phyloP scores from a whole-genome alignment of 2,113 vertebrate species.

The Colius striatus region DNA sequence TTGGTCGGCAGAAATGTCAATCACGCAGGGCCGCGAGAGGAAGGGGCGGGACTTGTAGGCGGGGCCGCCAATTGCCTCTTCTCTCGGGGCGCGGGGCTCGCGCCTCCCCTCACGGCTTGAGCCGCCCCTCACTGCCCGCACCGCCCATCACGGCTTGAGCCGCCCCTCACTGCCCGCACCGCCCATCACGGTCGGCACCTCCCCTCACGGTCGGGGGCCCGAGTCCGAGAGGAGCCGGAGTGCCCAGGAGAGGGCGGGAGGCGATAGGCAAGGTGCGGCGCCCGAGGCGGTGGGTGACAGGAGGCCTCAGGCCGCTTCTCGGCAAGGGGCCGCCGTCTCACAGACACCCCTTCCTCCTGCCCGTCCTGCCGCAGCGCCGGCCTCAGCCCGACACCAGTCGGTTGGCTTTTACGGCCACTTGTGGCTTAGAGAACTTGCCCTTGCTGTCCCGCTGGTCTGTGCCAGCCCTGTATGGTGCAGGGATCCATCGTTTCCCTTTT shows the following conservation, averaged over 20 bases:
- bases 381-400: background rate
- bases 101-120: background rate
- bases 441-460: accelerated
- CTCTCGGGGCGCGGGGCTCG: accelerated
- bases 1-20: accelerated
- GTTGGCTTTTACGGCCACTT: too few species aligned
- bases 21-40: accelerated
- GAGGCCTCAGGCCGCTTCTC: background rate
- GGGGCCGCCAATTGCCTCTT: accelerated
- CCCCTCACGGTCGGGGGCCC: too few species aligned
- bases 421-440: background rate
- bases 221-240: too few species aligned
- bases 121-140: too few species aligned
- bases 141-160: too few species aligned
- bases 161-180: too few species aligned
- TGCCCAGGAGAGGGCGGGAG: too few species aligned
- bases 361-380: background rate
- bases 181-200: too few species aligned
- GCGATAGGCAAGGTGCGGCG: too few species aligned
- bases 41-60: accelerated
- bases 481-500: accelerated
- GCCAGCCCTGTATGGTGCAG: background rate
- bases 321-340: accelerated
- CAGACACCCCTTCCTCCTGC: accelerated
- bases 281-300: accelerated